Conservation (phyloP, 2,113 vertebrate genomes). For the Centropus unirufus region DNA sequence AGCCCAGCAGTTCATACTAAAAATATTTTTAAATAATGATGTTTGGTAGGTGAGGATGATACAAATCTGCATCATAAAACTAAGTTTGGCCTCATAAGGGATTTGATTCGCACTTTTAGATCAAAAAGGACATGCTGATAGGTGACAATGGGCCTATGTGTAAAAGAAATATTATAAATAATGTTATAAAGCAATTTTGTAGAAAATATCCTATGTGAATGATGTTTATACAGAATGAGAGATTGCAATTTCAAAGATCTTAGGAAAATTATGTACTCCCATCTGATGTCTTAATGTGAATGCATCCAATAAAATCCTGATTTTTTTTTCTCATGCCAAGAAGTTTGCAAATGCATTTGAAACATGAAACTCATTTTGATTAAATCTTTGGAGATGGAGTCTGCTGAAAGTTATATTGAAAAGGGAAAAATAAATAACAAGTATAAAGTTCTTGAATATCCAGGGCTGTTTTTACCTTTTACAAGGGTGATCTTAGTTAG, state of each 20-base stretch:
- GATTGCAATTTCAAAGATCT: neutral
- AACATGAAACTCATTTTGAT: neutral
- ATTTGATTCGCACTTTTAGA: neutral
- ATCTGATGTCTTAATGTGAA: neutral
- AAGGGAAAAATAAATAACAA: neutral
- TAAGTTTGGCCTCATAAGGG: neutral
- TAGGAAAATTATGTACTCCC: neutral
- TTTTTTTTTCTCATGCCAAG: neutral
- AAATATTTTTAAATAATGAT: neutral
- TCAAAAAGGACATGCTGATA: neutral
- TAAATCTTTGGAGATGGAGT: neutral
- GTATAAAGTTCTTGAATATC: neutral
- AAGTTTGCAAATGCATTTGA: conserved; percentile 18
- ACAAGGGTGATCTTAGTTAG: rapidly evolving
- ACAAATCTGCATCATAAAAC: neutral
- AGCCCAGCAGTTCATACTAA: neutral
- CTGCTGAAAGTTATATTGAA: neutral
- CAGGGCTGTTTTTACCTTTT: neutral
- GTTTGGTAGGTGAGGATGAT: neutral
- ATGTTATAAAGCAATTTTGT: neutral
- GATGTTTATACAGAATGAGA: neutral
- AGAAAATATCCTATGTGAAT: neutral
- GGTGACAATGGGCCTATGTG: neutral
- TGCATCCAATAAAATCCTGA: neutral
- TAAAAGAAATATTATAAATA: neutral